Percentiles rank a stretch among this genome's conserved stretches.
Evolutionary conservation across 1,140 invertebrate species (phyloP).

Genomic region (Brachionus manjavacas): DNA sequence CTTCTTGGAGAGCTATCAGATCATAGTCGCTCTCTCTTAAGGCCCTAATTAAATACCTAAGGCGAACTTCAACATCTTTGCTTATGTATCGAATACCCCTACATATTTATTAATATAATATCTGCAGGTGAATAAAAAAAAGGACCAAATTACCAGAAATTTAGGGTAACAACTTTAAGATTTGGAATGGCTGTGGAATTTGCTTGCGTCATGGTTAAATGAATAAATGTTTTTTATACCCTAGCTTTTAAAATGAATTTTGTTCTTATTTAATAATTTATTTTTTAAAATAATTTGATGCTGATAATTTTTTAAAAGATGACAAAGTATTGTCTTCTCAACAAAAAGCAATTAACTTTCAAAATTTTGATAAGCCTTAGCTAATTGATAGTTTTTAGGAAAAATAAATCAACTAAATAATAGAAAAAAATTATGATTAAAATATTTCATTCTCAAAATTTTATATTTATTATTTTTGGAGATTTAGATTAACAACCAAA

Average conservation of each 20-base stretch:
- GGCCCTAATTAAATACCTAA: constrained; percentile 15
- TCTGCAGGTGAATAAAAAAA: neutral
- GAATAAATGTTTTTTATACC: neutral
- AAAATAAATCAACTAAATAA: no score
- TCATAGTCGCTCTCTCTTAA: constrained; percentile 37
- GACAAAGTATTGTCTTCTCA: neutral
- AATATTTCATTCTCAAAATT: no score
- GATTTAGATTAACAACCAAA: no score
- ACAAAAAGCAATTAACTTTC: neutral
- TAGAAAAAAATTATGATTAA: no score
- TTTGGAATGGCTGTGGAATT: neutral
- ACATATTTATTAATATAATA: neutral
- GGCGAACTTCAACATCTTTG: constrained; percentile 9
- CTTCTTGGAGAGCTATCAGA: constrained; percentile 41
- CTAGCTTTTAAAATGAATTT: neutral
- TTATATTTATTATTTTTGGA: no score
- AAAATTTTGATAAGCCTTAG: neutral
- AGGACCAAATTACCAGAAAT: neutral
- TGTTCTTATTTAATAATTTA: neutral
- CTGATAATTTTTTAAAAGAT: neutral
- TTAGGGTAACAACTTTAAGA: neutral
- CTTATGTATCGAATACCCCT: constrained; percentile 34
- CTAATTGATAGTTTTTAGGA: no score
- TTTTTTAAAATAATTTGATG: neutral
- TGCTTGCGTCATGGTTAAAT: neutral